A percentile compares a stretch with the other conserved stretches of the same genome.
phyloP scores from a whole-genome alignment of 1,140 invertebrate species.

The Papilio glaucus region DNA sequence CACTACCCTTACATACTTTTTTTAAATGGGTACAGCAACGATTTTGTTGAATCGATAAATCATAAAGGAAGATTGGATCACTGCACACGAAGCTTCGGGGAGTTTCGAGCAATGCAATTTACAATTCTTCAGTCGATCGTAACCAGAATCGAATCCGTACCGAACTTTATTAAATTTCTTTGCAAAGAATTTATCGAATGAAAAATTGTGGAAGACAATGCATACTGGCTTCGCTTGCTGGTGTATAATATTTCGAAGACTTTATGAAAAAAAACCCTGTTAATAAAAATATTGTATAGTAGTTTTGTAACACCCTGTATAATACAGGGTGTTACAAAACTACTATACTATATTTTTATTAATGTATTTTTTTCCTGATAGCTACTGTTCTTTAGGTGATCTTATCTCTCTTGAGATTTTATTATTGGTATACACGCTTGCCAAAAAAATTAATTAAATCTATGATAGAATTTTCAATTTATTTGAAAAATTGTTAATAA shows the following conservation, averaged over 20 bases:
- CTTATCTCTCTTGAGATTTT: no score
- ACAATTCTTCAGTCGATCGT: background rate
- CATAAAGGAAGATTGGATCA: constrained; percentile 3
- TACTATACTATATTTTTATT: no score
- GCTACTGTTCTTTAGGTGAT: no score
- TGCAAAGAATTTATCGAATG: background rate
- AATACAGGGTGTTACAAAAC: no score
- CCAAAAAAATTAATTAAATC: no score
- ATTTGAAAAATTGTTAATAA: no score
- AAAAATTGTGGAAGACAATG: background rate
- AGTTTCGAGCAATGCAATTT: constrained; percentile 10
- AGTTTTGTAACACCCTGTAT: no score
- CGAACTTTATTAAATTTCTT: background rate
- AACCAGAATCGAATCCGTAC: background rate
- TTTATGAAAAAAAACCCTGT: background rate
- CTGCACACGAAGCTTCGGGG: background rate
- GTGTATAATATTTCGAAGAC: background rate
- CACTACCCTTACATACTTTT: no score
- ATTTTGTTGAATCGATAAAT: constrained; percentile 4
- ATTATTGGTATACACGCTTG: no score
- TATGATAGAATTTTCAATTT: no score
- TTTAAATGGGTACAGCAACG: background rate
- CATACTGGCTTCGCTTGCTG: background rate
- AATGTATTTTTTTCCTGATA: no score
- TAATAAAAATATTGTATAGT: no score